Base-by-base conservation (phyloP, 2,888 invertebrate genomes). In the Troides oblongomaculatus region DNA sequence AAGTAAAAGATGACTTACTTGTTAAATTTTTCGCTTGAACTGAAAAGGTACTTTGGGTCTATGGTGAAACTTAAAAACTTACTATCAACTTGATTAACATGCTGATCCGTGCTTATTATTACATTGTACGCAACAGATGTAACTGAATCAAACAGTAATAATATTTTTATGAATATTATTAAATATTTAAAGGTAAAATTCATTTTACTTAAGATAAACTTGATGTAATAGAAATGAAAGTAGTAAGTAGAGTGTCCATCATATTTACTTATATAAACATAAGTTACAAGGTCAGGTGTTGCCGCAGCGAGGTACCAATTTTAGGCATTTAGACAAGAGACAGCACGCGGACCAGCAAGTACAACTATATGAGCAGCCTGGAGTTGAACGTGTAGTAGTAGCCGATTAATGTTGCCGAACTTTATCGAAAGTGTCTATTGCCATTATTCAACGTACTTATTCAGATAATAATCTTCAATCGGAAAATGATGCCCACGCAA, bases 1-100 rank as follows among this genome's bases (percentile, higher is more conserved):
- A 46, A 46, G 14, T 46, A 12, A 46, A 46, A 14, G 1, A 46
- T 43, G 59, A 77, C 77, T 75, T 69, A 77, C 75, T 64, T 71
- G 46, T 75, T 84, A 74, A 84, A 85, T 66, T 85, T 86, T 2
- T 86, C 86, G 72, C 81, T 84, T 39, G 80, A 84, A 0, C 86
- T 80, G 78, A 92, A 93, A 70, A 96, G 81, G 79, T 94, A 92
- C 66, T 93, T 94, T 0, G 96, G 96, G 79, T 96, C 95, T 8
- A 97, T 87, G 0, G 95, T 94, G 73, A 96, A 93, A 84, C 96
- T 96, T 18, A 97, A 84, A 82, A 96, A 97, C 78, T 94, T 94
- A 65, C 94, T 94, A 77, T 94, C 95, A 2, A 96, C 94, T 71
- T 93, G 81, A 75, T 96, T 94, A 8, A 95, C 84, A 36, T 94